Conservation (phyloP, 2,113 vertebrate genomes). For the Clarias macrocephalus region DNA sequence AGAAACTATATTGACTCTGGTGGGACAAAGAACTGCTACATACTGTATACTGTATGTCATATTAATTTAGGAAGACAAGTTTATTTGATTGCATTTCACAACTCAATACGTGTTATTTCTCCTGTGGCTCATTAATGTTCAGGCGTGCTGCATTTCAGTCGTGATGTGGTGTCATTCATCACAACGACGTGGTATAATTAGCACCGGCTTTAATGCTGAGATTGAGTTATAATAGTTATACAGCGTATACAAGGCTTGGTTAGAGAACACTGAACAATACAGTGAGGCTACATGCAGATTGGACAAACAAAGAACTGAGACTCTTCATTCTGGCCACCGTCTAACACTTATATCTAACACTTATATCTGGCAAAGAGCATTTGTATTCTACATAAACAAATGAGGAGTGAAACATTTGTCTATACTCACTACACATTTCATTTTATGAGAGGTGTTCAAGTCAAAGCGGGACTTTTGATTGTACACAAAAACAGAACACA, state of each 20-base stretch:
- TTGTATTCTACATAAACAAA: not conserved
- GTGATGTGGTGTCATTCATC: not conserved
- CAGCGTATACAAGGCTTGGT: not conserved
- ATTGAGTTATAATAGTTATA: not conserved
- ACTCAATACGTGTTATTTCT: not conserved
- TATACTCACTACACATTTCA: not conserved
- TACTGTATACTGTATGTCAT: no score
- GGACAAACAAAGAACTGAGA: not conserved
- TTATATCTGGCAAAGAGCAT: not conserved
- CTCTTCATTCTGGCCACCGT: not conserved
- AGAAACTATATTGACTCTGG: not conserved
- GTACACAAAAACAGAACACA: no score
- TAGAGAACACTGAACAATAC: not conserved
- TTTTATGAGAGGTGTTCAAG: no score
- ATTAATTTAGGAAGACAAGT: not conserved
- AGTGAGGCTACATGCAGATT: not conserved
- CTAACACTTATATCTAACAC: not conserved
- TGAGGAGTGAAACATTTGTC: not conserved
- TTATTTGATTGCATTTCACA: not conserved
- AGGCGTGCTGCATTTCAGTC: not conserved
- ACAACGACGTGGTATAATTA: not conserved
- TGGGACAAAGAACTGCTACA: not conserved
- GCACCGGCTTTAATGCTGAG: not conserved
- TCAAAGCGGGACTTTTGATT: no score
- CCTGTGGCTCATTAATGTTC: not conserved